phyloP scores from a whole-genome alignment of 2,888 invertebrate genomes.

The Empis livida region DNA sequence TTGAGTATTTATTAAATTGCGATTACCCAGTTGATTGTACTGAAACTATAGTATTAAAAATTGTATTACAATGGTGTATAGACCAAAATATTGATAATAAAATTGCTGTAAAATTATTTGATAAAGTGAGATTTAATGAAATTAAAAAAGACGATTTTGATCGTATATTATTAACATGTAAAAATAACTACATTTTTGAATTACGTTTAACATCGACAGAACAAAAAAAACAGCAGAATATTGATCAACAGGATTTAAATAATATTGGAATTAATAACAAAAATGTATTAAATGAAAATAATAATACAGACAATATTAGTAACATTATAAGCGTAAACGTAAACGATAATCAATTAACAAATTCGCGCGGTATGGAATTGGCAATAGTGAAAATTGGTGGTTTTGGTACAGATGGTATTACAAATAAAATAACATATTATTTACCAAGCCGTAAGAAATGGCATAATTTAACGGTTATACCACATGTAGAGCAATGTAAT shows the following conservation, averaged over 20 bases:
- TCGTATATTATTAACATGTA: not conserved
- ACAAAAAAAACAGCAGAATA: not conserved
- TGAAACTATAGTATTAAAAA: conserved; percentile 45
- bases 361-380: conserved; percentile 53
- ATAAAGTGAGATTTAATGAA: conserved; percentile 24
- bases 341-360: conserved; percentile 34
- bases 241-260: conserved; percentile 2
- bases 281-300: not conserved
- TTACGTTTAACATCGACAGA: not conserved
- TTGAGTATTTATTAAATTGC: conserved; percentile 47
- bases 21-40: conserved; percentile 57
- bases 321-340: conserved; percentile 1
- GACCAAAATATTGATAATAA: conserved; percentile 15
- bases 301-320: conserved; percentile 12
- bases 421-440: conserved; percentile 54
- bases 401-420: conserved; percentile 50
- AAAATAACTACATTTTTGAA: not conserved
- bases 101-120: conserved; percentile 17
- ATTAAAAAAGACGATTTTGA: conserved; percentile 14
- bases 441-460: conserved; percentile 45
- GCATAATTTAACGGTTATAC: conserved; percentile 52
- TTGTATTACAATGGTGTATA: conserved; percentile 46
- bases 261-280: too few species aligned
- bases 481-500: conserved; percentile 61
- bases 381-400: conserved; percentile 57